These are phyloP conservation scores for Colletes collaris DNA, from an alignment of 2,888 invertebrate genomes.

Conservation along the genomic window DNA sequence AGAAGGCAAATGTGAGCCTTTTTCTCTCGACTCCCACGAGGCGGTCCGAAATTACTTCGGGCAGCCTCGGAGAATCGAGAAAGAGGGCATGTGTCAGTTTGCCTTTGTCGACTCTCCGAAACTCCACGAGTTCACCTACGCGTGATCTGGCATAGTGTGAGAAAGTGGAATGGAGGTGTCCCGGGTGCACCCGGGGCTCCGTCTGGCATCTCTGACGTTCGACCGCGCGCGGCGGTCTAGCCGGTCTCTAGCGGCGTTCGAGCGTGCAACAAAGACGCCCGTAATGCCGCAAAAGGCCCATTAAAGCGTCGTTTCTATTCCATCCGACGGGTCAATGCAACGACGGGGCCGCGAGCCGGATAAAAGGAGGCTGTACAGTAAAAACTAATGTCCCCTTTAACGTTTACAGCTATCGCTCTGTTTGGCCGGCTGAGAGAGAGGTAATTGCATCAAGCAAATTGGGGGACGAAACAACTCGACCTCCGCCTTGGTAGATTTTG, in stretches of 20 bases:
- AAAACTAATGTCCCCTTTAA: conserved; percentile 60
- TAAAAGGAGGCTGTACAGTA: conserved; percentile 42
- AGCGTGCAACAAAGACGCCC: conserved; percentile 38
- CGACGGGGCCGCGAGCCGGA: conserved; percentile 18
- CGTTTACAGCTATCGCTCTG: conserved; percentile 41
- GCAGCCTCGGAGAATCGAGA: too few relatives aligned
- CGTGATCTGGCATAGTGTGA: too few relatives aligned
- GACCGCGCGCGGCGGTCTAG: too few relatives aligned
- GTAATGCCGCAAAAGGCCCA: conserved; percentile 49
- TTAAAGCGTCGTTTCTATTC: conserved; percentile 56
- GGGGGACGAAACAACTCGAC: conserved; percentile 14
- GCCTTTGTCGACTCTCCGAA: too few relatives aligned
- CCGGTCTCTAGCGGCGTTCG: not conserved
- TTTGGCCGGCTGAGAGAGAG: conserved; percentile 26
- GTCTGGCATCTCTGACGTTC: too few relatives aligned
- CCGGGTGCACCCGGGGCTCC: too few relatives aligned
- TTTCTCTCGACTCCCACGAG: too few relatives aligned
- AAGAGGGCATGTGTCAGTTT: too few relatives aligned
- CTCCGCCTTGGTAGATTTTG: not conserved
- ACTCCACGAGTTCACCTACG: too few relatives aligned
- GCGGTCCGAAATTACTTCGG: too few relatives aligned
- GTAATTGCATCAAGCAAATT: conserved; percentile 55
- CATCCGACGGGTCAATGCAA: conserved; percentile 38
- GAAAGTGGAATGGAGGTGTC: too few relatives aligned
- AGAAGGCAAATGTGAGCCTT: too few relatives aligned